A percentile compares a stretch with the other conserved stretches of the same genome.
phyloP scores from a whole-genome alignment of 64 coral and sea anemone genomes.

The Montipora capricornis region DNA sequence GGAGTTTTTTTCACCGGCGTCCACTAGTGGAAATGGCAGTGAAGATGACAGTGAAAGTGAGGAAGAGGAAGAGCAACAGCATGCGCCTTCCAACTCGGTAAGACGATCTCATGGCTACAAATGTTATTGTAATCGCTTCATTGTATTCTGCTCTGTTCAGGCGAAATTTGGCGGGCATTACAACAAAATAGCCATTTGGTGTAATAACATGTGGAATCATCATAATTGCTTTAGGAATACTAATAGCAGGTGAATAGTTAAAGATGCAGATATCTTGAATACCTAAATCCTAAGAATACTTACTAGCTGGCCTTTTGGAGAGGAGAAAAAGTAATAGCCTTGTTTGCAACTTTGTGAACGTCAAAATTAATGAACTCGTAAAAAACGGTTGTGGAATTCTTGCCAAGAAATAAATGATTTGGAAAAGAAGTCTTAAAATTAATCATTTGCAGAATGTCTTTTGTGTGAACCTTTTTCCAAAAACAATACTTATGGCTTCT shows the following conservation, averaged over 20 bases:
- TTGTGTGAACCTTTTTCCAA: constrained; percentile 7
- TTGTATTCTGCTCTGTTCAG: no score
- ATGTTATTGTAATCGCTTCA: not conserved
- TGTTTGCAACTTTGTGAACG: constrained; percentile 9
- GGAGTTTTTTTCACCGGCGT: constrained; percentile 10
- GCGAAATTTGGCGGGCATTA: not conserved
- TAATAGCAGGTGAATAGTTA: constrained; percentile 9
- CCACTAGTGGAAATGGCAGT: not conserved
- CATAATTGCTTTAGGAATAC: constrained; percentile 9
- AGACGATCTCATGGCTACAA: not conserved
- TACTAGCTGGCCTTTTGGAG: not conserved
- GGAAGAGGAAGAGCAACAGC: not conserved
- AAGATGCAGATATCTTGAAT: constrained; percentile 18
- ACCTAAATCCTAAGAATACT: constrained; percentile 11
- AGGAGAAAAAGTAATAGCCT: constrained; percentile 1
- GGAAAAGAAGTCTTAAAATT: not conserved
- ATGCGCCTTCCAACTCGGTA: constrained; percentile 1
- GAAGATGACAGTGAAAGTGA: not conserved
- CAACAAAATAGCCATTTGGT: constrained; percentile 14
- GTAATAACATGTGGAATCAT: constrained; percentile 12
- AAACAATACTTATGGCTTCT: constrained; percentile 4
- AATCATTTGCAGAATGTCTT: not conserved
- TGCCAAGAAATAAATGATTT: constrained; percentile 14
- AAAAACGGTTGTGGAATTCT: constrained; percentile 10
- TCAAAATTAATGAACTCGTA: constrained; percentile 15